These are phyloP conservation scores for Amphipyra berbera DNA, from an alignment of 2,888 invertebrate genomes.

Conservation along the genomic window DNA sequence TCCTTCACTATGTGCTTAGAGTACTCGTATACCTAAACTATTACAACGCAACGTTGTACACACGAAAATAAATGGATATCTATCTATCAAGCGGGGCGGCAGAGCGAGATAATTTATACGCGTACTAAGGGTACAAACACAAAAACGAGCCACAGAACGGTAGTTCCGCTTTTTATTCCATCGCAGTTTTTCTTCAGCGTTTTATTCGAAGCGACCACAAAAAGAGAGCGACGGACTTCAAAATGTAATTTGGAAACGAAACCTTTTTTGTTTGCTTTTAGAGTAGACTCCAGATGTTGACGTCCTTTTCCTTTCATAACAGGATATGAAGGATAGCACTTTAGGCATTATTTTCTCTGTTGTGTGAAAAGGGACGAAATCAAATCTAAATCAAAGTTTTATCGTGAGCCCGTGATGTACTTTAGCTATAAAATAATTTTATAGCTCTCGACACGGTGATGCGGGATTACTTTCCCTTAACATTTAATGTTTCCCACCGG, in stretches of 20 bases:
- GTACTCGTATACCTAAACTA: constrained; percentile 19
- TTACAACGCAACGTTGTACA: constrained; percentile 24
- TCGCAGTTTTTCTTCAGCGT: constrained; percentile 5
- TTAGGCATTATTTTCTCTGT: constrained; percentile 5
- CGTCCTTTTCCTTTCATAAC: constrained; percentile 26
- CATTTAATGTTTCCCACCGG: constrained; percentile 45
- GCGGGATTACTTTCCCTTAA: constrained; percentile 45
- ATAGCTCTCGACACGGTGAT: constrained; percentile 40
- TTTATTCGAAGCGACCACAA: background rate
- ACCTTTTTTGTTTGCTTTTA: constrained; percentile 14
- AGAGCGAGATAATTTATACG: constrained; percentile 63
- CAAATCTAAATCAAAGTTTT: constrained; percentile 40
- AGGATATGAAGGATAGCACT: constrained; percentile 31
- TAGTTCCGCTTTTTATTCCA: constrained; percentile 29
- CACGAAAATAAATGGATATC: constrained; percentile 56
- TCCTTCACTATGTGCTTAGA: constrained; percentile 8
- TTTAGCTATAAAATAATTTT: constrained; percentile 55
- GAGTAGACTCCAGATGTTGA: constrained; percentile 33
- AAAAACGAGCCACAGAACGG: constrained; percentile 3
- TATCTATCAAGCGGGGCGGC: constrained; percentile 61
- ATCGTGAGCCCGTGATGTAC: constrained; percentile 51
- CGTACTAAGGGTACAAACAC: constrained; percentile 29
- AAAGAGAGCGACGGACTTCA: constrained; percentile 20
- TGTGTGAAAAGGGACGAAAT: constrained; percentile 16
- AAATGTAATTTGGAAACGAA: background rate